phyloP scores from a whole-genome alignment of 1,140 invertebrate genomes.

The Drosophila prosaltans region DNA sequence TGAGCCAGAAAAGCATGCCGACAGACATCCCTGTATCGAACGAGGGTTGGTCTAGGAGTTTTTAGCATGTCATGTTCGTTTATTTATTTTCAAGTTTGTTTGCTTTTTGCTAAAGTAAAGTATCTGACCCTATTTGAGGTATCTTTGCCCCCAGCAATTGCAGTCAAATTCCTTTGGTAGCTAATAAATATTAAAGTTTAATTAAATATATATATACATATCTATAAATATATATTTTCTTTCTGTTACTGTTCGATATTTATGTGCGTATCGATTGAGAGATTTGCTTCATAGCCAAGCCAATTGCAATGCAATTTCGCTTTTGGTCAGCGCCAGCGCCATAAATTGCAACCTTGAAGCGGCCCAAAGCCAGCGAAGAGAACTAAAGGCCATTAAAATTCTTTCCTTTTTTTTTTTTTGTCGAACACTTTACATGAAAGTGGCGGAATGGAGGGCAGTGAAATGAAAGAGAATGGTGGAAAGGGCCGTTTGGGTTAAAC shows the following conservation, averaged over 20 bases:
- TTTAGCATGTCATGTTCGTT: slow-evolving; percentile 10
- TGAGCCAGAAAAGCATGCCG: slow-evolving; percentile 37
- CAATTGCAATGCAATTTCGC: slow-evolving; percentile 68
- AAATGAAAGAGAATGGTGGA: neutral
- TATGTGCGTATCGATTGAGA: slow-evolving; percentile 70
- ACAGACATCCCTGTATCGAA: slow-evolving; percentile 28
- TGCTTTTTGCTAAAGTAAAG: slow-evolving; percentile 50
- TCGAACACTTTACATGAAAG: slow-evolving; percentile 53
- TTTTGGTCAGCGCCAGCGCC: slow-evolving; percentile 61
- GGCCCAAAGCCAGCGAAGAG: slow-evolving; percentile 40
- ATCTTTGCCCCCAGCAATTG: slow-evolving; percentile 52
- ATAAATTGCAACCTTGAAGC: slow-evolving; percentile 80
- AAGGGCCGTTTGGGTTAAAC: slow-evolving; percentile 50
- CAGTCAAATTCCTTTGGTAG: slow-evolving; percentile 69
- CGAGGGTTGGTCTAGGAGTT: slow-evolving; percentile 1
- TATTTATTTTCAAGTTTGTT: slow-evolving; percentile 36
- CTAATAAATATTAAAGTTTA: slow-evolving; percentile 82
- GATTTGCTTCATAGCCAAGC: neutral
- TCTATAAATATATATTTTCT: slow-evolving; percentile 15
- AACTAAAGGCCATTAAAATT: slow-evolving; percentile 77
- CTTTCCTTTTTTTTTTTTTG: slow-evolving; percentile 46
- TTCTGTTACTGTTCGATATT: slow-evolving; percentile 60
- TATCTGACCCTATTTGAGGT: slow-evolving; percentile 14
- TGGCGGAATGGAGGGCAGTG: neutral
- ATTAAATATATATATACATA: slow-evolving; percentile 62